Evolutionary conservation across 2,797 vertebrate species (phyloP).

Genomic region (Propithecus deckenii): DNA sequence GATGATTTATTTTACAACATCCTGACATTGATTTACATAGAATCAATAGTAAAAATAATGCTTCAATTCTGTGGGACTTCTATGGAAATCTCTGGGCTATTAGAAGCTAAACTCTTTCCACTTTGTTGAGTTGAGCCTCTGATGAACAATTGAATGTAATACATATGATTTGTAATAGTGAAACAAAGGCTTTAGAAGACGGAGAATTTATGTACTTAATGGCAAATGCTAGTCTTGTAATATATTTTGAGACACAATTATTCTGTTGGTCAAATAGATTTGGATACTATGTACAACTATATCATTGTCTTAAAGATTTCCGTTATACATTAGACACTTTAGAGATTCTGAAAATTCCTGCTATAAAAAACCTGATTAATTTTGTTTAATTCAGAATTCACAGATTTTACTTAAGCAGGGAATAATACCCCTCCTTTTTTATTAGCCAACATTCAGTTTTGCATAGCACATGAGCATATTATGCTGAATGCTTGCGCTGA

Average conservation of each 20-base stretch:
- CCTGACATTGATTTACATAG: not conserved
- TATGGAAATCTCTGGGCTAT: not conserved
- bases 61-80: not conserved
- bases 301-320: not conserved
- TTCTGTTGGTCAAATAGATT: not conserved
- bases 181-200: not conserved
- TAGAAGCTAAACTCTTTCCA: not conserved
- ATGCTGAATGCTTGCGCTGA: not conserved
- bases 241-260: not conserved
- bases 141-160: not conserved
- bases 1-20: constrained; percentile 35
- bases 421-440: not conserved
- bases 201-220: not conserved
- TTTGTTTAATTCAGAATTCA: not conserved
- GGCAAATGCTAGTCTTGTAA: not conserved
- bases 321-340: not conserved
- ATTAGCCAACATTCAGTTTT: not conserved
- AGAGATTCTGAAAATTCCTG: not conserved
- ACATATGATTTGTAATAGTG: not conserved
- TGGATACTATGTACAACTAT: not conserved
- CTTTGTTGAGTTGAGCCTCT: not conserved
- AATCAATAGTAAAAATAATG: constrained; percentile 26
- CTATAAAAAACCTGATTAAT: not conserved
- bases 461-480: not conserved
- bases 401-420: not conserved